Percentiles rank a stretch among this genome's conserved stretches.
These are phyloP conservation scores for Cyanoderma ruficeps DNA, from an alignment of 2,113 vertebrate species.

Conservation along the genomic window DNA sequence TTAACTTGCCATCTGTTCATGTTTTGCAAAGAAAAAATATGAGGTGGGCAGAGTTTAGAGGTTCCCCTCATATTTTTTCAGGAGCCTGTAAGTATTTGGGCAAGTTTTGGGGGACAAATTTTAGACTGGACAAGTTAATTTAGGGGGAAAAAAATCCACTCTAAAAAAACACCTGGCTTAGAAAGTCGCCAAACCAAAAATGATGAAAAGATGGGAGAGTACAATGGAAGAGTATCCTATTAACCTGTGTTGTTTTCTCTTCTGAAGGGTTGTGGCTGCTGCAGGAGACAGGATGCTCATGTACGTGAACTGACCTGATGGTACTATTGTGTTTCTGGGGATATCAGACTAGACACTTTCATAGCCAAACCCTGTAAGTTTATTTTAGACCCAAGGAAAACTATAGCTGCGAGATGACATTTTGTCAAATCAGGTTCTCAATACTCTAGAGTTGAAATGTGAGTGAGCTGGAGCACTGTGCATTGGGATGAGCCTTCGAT, in stretches of 20 bases:
- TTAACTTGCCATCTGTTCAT: not conserved
- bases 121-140: not conserved
- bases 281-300: not conserved
- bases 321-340: not conserved
- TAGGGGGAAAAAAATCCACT: not conserved
- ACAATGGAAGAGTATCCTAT: not conserved
- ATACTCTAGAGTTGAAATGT: not conserved
- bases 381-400: not conserved
- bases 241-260: not conserved
- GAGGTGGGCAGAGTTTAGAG: not conserved
- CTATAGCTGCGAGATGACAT: not conserved
- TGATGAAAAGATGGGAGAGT: not conserved
- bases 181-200: not conserved
- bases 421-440: not conserved
- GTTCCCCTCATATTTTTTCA: not conserved
- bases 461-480: not conserved
- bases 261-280: not conserved
- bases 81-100: not conserved
- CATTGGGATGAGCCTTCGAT: fast-evolving
- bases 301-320: not conserved
- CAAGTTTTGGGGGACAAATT: not conserved
- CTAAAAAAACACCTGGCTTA: not conserved
- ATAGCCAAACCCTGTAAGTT: not conserved
- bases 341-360: not conserved
- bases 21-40: not conserved